Conservation (phyloP, 2,888 invertebrate species). For the Stenichneumon culpator region DNA sequence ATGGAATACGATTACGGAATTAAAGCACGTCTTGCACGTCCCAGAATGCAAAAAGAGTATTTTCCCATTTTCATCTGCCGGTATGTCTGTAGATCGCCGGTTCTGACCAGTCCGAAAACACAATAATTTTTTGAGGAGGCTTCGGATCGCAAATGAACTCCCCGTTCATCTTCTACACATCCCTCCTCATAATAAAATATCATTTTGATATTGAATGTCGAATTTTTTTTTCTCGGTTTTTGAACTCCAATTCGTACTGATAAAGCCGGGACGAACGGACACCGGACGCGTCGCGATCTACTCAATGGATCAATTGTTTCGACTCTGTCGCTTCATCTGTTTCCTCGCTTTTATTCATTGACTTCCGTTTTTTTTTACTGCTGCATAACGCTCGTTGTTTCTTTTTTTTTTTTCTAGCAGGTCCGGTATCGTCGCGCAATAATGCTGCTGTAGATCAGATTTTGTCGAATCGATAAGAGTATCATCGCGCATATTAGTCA, state of each 20-base stretch:
- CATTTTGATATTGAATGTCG: background rate
- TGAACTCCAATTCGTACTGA: constrained; percentile 1
- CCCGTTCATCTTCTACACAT: too few relatives aligned
- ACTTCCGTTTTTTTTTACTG: constrained; percentile 9
- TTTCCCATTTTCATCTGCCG: too few relatives aligned
- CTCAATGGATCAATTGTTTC: constrained; percentile 46
- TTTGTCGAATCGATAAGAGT: constrained; percentile 24
- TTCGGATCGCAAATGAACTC: too few relatives aligned
- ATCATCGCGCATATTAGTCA: constrained; percentile 43
- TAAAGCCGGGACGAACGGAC: constrained; percentile 3
- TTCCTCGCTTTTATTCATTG: constrained; percentile 29
- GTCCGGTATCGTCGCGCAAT: background rate
- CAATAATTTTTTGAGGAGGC: too few relatives aligned
- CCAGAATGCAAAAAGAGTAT: too few relatives aligned
- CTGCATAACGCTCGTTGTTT: background rate
- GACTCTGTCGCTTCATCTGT: constrained; percentile 24
- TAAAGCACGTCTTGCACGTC: too few relatives aligned
- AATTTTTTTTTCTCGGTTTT: background rate
- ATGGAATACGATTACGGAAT: too few relatives aligned
- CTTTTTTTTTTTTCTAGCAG: background rate
- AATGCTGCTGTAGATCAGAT: constrained; percentile 26
- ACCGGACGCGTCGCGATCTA: background rate
- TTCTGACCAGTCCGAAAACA: too few relatives aligned
- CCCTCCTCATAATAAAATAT: too few relatives aligned
- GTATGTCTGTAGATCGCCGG: too few relatives aligned